These are phyloP conservation scores for Polydesmus complanatus DNA, from an alignment of 2,888 invertebrate genomes.

Conservation along the genomic window DNA sequence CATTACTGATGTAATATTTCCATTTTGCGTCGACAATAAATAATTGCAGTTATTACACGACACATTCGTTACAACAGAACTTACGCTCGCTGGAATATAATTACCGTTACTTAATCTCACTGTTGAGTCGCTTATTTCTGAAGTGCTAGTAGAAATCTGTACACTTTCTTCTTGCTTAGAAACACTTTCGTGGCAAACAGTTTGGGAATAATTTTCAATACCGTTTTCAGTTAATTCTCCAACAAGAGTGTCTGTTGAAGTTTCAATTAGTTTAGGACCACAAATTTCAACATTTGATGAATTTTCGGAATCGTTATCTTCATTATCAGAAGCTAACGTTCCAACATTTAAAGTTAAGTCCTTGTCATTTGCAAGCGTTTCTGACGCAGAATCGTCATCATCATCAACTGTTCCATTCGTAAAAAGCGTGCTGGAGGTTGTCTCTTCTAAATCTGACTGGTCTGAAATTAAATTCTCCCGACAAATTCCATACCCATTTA, in stretches of 20 bases:
- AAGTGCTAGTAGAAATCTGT: conserved; percentile 30
- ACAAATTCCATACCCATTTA: neutral
- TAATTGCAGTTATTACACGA: too few species aligned
- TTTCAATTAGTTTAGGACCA: conserved; percentile 30
- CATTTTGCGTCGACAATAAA: too few species aligned
- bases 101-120: neutral
- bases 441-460: too few species aligned
- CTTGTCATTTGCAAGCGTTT: neutral
- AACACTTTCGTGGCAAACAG: neutral
- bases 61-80: too few species aligned
- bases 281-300: too few species aligned
- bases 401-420: too few species aligned
- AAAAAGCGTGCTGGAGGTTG: too few species aligned
- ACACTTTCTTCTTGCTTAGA: neutral
- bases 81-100: neutral
- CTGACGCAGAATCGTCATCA: neutral
- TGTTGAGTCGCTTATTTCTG: conserved; percentile 22
- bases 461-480: too few species aligned
- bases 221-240: conserved; percentile 20
- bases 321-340: neutral
- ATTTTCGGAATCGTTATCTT: neutral
- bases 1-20: too few species aligned
- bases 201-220: conserved; percentile 20
- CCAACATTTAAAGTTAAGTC: neutral
- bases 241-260: conserved; percentile 42